Evolutionary conservation across 2,797 vertebrate species (phyloP).

Genomic region (Sciurus vulgaris): DNA sequence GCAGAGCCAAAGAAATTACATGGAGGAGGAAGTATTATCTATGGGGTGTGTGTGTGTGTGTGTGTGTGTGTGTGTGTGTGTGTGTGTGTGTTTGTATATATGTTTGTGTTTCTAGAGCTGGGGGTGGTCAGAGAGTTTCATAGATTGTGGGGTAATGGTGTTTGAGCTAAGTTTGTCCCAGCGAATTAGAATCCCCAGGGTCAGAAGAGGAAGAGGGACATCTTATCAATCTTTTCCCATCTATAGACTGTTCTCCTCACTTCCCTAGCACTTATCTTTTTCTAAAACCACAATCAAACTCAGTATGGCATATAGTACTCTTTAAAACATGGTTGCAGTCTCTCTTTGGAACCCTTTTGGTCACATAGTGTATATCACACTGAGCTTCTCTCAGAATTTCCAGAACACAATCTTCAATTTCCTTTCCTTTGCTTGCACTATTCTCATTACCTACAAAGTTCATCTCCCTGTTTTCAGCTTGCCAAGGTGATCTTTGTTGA

Average conservation of each 20-base stretch:
- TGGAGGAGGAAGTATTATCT: not conserved
- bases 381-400: not conserved
- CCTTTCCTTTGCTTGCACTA: not conserved
- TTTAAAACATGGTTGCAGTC: slow-evolving; percentile 7
- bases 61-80: too few species aligned
- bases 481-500: not conserved
- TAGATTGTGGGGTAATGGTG: not conserved
- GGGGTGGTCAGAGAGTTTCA: not conserved
- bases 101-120: not conserved
- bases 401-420: not conserved
- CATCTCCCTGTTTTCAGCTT: not conserved
- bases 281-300: slow-evolving; percentile 27
- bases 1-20: slow-evolving; percentile 11
- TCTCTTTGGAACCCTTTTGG: not conserved
- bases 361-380: not conserved
- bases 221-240: not conserved
- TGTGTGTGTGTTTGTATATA: not conserved
- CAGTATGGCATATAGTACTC: not conserved
- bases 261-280: not conserved
- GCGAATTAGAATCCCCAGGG: not conserved
- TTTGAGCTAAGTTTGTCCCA: not conserved
- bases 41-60: not conserved
- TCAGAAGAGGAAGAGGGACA: not conserved
- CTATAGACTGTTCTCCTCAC: not conserved
- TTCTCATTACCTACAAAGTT: not conserved